Evolutionary conservation across 2,888 invertebrate species (phyloP), one percentile per base, ranked within the genome.

Genomic region (Hemicrepidius hirtus): DNA sequence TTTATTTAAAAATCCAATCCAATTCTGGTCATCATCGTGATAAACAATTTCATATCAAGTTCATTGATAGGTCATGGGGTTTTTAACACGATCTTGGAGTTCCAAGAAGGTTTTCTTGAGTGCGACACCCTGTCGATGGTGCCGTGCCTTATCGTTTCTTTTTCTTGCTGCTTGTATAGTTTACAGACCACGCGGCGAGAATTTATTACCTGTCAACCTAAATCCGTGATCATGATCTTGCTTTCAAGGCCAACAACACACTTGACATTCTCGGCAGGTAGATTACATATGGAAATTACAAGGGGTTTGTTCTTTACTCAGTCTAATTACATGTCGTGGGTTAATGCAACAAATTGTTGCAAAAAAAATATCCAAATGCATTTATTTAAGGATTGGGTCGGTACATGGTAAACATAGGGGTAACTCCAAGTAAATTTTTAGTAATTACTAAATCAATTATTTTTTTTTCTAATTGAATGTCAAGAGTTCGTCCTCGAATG

Each of bases 191-290:
- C 41, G 44, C 44, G 44, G 16, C 21, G 7, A 16, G 44, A 44
- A 60, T 60, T 24, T 60, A 60, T 60, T 60, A 44, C 20, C 41
- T 44, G 60, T 60, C 60, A 65, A 65, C 53, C 40, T 50, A 60
- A 35, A 68, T 16, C 55, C 69, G 55, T 63, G 69, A 69, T 69
- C 62, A 35, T 69, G 69, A 69, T 69, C 63, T 69, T 63, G 62
- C 41, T 60, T 32, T 20, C 63, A 69, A 69, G 69, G 69, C 21
- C 53, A 69, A 46, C 59, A 37, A 60, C 49, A 46, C 46, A 37
- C 35, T 46, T 46, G 49, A n/a, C 59, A 59, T 67, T 67, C 44
- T 67, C 7, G 18, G 41, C 53, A 55, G 44, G 46, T 59, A 32
- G 24, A 60, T 60, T 60, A 60, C 60, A 28, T 60, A 60, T 60